Evolutionary conservation across 92 coral and sea anemone species (phyloP).

Genomic region (Porites evermanni): DNA sequence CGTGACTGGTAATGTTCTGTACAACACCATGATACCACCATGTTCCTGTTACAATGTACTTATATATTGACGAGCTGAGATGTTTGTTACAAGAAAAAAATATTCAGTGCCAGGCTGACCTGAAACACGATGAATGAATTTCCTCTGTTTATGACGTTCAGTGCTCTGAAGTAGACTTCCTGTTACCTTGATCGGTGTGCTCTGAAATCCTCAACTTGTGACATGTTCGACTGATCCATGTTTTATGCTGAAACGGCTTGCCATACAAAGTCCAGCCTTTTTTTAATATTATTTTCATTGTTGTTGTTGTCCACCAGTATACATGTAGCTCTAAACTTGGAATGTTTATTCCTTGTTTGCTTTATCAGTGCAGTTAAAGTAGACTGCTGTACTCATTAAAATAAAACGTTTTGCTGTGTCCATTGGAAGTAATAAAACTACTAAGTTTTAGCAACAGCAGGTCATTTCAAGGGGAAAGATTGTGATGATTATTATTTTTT

Average conservation of each 20-base stretch:
- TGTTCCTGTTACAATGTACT: constrained; percentile 28
- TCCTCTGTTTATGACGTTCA: constrained; percentile 31
- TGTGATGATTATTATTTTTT: background rate
- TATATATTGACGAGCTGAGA: constrained; percentile 35
- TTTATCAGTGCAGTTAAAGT: constrained; percentile 3
- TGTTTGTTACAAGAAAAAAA: constrained; percentile 32
- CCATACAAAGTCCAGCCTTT: constrained; percentile 1
- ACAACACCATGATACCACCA: constrained; percentile 24
- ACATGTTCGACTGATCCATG: constrained; percentile 24
- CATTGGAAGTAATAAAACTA: constrained; percentile 16
- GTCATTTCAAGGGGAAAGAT: background rate
- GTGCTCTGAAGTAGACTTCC: constrained; percentile 15
- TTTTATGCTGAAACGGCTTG: constrained; percentile 27
- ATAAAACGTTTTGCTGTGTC: constrained; percentile 47
- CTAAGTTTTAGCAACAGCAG: background rate
- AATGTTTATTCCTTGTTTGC: constrained; percentile 2
- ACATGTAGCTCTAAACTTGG: constrained; percentile 6
- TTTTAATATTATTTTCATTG: background rate
- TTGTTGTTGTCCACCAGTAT: background rate
- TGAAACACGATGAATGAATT: constrained; percentile 16
- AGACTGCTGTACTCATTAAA: constrained; percentile 25
- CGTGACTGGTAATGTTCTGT: constrained; percentile 50
- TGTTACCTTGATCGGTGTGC: constrained; percentile 25
- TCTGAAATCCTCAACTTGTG: constrained; percentile 31
- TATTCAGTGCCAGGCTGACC: constrained; percentile 27